A percentile compares a stretch with the other conserved stretches of the same genome.
These are phyloP conservation scores for Monarcha castaneiventris DNA, from an alignment of 2,113 vertebrate genomes.

Conservation along the genomic window DNA sequence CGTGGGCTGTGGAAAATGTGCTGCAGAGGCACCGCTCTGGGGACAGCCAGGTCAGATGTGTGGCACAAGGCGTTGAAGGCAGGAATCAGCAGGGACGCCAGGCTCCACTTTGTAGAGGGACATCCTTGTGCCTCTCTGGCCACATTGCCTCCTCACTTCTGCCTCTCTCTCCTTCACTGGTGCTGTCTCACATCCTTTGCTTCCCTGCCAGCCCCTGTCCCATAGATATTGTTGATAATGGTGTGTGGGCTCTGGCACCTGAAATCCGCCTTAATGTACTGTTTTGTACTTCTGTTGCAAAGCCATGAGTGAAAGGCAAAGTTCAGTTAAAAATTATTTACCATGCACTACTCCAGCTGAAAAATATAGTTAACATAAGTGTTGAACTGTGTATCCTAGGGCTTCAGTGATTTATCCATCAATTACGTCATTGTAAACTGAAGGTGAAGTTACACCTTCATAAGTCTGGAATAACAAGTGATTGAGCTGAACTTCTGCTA, in stretches of 20 bases:
- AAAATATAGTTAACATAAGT: neutral
- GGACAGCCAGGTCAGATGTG: neutral
- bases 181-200: neutral
- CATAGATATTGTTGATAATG: rapidly evolving
- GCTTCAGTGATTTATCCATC: neutral
- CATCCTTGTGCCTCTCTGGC: neutral
- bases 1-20: neutral
- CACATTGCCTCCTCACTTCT: neutral
- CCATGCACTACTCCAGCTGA: neutral
- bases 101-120: neutral
- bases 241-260: neutral
- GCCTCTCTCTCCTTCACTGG: neutral
- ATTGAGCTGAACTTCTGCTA: neutral
- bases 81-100: rapidly evolving
- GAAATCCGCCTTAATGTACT: rapidly evolving
- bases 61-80: neutral
- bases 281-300: neutral
- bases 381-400: neutral
- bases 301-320: neutral
- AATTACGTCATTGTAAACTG: neutral
- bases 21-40: neutral
- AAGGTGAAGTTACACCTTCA: neutral
- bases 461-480: neutral
- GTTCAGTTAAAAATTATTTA: neutral
- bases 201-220: neutral